Base-by-base conservation (phyloP, 37 sponge, comb jelly and placozoan species). In the Oopsacas minuta region DNA sequence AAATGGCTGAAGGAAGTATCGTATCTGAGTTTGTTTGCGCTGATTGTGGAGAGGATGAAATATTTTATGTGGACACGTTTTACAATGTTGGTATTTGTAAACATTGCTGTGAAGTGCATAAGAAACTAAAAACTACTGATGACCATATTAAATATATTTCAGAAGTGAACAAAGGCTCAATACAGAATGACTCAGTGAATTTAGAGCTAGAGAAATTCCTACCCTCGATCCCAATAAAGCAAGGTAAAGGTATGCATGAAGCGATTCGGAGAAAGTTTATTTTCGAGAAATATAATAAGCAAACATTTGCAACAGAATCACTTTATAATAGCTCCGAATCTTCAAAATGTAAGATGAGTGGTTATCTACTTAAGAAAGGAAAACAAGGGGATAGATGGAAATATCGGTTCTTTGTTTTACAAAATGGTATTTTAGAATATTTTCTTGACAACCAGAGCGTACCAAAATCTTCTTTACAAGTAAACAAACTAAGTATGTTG, bases 21-120 rank as follows among this genome's bases (percentile, higher is more conserved):
- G n/a, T n/a, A n/a, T 46, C 51, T 46, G 51, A 61, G 28, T 61
- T 61, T 32, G 30, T 61, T 61, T 61, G 75, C 75, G 75, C 75
- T 25, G 75, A 61, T 12, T 61, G 75, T 34, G 75, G 75, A 61
- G 30, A n/a, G 1, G 28, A n/a, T 3, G 75, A 61, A 25, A 10
- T n/a, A 3, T 5, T 61, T 25, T 20, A 3, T n/a, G 30, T 61
- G 28, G 75, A 61, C 75, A 61, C 22, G 1, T 12, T 10, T n/a
- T 61, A 61, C 30, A n/a, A n/a, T 61, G 75, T 61, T n/a, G 30
- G 20, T 3, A 61, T 61, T 25, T 61, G 75, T n/a, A 34, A 61
- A 32, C 22, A 61, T 32, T 61, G 75, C 22, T 25, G 1, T n/a
- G 75, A 3, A 3, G 30, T 61, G 20, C 75, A 61, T 61, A n/a